phyloP scores from a whole-genome alignment of 2,797 vertebrate genomes.

The Microctenopoma steveboyesi region DNA sequence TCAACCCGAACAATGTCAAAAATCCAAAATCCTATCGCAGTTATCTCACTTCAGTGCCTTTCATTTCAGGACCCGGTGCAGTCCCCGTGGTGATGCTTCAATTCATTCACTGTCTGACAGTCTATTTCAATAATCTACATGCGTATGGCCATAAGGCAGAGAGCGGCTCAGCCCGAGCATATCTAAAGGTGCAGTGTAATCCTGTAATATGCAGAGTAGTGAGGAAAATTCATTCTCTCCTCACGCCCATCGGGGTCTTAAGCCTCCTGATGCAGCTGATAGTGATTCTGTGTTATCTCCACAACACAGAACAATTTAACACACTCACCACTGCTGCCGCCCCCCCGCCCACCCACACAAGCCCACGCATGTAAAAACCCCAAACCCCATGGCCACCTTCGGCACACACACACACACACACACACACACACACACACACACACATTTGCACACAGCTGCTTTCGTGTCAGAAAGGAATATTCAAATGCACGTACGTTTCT shows the following conservation, averaged over 20 bases:
- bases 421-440: background rate
- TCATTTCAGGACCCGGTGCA: slow-evolving; percentile 41
- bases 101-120: slow-evolving; percentile 62
- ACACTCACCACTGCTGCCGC: slow-evolving; percentile 49
- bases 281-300: slow-evolving; percentile 82
- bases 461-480: slow-evolving; percentile 44
- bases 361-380: slow-evolving; percentile 25
- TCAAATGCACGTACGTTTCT: slow-evolving; percentile 41
- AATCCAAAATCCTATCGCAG: slow-evolving; percentile 48
- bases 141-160: slow-evolving; percentile 68
- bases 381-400: slow-evolving; percentile 50
- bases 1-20: slow-evolving; percentile 50
- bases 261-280: slow-evolving; percentile 82
- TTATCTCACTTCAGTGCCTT: slow-evolving; percentile 49
- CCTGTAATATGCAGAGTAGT: slow-evolving; percentile 85
- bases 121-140: slow-evolving; percentile 71
- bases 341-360: slow-evolving; percentile 21
- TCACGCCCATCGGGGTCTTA: slow-evolving; percentile 78
- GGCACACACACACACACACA: slow-evolving; percentile 4
- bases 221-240: slow-evolving; percentile 81
- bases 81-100: slow-evolving; percentile 48
- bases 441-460: slow-evolving; percentile 69
- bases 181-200: slow-evolving; percentile 85
- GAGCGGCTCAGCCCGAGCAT: slow-evolving; percentile 72
- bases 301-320: slow-evolving; percentile 83